phyloP scores from a whole-genome alignment of 2,113 vertebrate species.

The Ovis canadensis region DNA sequence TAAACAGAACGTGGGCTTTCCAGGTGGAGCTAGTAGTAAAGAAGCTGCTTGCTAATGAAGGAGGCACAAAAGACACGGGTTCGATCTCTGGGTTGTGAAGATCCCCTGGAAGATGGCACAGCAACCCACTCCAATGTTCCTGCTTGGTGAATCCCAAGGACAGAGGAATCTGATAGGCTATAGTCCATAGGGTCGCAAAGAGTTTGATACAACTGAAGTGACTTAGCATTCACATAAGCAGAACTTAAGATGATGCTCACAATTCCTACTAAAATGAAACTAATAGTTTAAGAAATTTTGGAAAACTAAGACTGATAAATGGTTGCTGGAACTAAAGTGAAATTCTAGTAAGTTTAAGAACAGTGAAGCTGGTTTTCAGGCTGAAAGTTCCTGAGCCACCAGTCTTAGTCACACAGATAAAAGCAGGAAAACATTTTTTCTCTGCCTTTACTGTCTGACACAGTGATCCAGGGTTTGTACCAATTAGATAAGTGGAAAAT shows the following conservation, averaged over 20 bases:
- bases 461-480: not conserved
- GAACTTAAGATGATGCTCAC: not conserved
- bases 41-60: not conserved
- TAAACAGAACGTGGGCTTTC: not conserved
- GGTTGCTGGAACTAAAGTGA: not conserved
- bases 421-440: not conserved
- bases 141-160: not conserved
- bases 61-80: not conserved
- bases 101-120: not conserved
- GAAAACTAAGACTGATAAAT: not conserved
- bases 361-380: not conserved
- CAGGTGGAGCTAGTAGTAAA: not conserved
- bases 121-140: not conserved
- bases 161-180: not conserved
- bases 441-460: not conserved
- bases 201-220: not conserved
- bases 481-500: not conserved
- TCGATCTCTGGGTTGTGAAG: not conserved
- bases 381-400: not conserved
- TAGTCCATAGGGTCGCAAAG: accelerated
- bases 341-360: not conserved
- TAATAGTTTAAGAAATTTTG: not conserved
- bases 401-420: not conserved
- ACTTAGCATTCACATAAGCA: not conserved
- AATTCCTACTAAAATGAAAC: not conserved